A percentile compares a stretch with the other conserved stretches of the same genome.
Conservation (phyloP, 2,113 vertebrate species). For the Nesoenas mayeri region DNA sequence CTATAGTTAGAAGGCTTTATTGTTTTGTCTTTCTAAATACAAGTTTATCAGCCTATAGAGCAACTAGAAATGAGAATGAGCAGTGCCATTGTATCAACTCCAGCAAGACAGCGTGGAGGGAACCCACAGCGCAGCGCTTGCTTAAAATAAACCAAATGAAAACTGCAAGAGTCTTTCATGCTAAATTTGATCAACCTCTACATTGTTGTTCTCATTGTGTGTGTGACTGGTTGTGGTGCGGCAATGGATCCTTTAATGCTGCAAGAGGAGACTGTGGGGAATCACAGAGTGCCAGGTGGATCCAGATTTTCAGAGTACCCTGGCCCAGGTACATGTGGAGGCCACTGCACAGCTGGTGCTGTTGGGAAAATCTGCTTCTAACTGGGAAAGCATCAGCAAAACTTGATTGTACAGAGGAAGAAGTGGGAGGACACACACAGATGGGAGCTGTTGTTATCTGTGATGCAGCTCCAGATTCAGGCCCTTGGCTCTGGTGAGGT, state of each 20-base stretch:
- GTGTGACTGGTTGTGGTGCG: fast-evolving
- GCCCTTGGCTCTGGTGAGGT: not conserved
- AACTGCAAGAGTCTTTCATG: not conserved
- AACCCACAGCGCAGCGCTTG: not conserved
- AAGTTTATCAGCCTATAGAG: not conserved
- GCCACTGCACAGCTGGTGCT: fast-evolving
- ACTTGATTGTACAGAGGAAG: fast-evolving
- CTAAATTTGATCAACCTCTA: not conserved
- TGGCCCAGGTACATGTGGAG: fast-evolving
- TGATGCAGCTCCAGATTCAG: not conserved
- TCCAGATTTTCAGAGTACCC: not conserved
- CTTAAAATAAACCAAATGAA: not conserved
- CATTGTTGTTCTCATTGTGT: not conserved
- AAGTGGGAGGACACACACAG: fast-evolving
- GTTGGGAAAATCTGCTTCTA: not conserved
- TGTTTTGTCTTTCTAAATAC: not conserved
- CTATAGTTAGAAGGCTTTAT: not conserved
- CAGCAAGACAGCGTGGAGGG: not conserved
- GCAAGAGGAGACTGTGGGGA: not conserved
- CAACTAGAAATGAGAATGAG: not conserved
- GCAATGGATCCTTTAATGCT: not conserved
- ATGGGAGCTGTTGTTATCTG: not conserved
- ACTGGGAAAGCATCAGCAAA: not conserved
- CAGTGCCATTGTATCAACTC: not conserved
- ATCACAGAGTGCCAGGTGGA: not conserved